Base-by-base conservation (phyloP, 2,888 invertebrate genomes). In the Eucera pruinosa region DNA sequence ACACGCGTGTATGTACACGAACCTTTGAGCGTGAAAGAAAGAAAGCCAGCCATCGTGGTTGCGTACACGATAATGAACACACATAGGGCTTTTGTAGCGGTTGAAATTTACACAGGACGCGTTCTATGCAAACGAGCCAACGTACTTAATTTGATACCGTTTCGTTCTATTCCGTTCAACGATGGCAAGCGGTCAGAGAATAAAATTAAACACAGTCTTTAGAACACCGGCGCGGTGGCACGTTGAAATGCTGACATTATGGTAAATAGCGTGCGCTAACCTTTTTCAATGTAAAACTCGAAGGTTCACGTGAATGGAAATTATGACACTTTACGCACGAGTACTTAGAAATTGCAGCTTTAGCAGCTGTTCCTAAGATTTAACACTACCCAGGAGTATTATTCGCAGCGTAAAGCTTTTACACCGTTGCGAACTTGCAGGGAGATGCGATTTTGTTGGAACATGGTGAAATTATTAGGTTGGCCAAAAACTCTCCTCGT, bases 131-230 rank as follows among this genome's bases (percentile, higher is more conserved):
- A 61, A 66, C 77, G 52, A 68, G 68, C 55, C 47, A 9, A 43
- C 13, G 33, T 55, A 64, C 48, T 78, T 78, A 80, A 80, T 74
- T 80, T 60, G 64, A 80, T 74, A 60, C 45, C 67, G 41, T 78
- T 69, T 70, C 64, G 70, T 72, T 64, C 58, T 58, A 48, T 74
- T 67, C 47, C 70, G 76, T 64, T 72, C 61, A 27, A 39, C 64
- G 45, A 71, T 80, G 80, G 80, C 80, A 78, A 71, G 33, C 58
- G 60, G 71, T 78, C 80, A 80, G 73, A 52, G 60, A 68, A 78
- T 78, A 71, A 78, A 78, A 75, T 78, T 78, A 80, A 77, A 54
- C 68, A 48, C 30, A 74, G 65, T 54, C 71, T 50, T 62, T 52
- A 64, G 57, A 33, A 45, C 60, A 55, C 30, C 45, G 64, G 30